Conservation (phyloP, 2,113 vertebrate genomes). For the Laticauda laticaudata region DNA sequence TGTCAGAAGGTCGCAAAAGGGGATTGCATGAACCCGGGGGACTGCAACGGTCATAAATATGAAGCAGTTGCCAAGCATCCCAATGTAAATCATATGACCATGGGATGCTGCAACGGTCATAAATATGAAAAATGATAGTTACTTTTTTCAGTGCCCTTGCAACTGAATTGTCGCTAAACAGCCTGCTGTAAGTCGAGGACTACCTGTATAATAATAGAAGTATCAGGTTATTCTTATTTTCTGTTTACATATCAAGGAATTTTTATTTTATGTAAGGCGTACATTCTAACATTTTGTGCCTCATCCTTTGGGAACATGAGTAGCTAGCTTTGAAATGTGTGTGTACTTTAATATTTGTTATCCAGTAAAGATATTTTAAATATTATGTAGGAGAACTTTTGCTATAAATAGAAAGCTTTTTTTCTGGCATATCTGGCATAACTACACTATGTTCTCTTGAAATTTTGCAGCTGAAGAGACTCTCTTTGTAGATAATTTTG, state of each 20-base stretch:
- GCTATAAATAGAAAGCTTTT: neutral
- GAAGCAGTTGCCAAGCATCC: neutral
- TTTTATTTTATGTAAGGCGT: neutral
- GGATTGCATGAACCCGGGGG: neutral
- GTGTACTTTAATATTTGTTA: neutral
- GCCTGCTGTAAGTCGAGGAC: neutral
- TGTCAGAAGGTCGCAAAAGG: neutral
- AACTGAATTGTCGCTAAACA: neutral
- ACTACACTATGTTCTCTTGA: neutral
- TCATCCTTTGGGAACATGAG: neutral
- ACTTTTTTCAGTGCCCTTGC: neutral
- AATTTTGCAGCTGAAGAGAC: neutral
- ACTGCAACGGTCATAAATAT: neutral
- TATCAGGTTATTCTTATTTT: neutral
- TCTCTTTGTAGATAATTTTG: neutral
- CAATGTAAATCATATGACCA: neutral
- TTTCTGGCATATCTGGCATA: neutral
- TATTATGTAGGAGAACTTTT: neutral
- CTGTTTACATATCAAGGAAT: neutral
- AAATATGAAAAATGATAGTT: neutral
- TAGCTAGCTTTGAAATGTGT: neutral
- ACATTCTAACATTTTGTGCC: neutral
- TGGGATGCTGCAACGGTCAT: neutral
- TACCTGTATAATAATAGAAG: neutral
- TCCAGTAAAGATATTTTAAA: neutral